Evolutionary conservation across 2,888 invertebrate genomes (phyloP).

Genomic region (Spodoptera picta): DNA sequence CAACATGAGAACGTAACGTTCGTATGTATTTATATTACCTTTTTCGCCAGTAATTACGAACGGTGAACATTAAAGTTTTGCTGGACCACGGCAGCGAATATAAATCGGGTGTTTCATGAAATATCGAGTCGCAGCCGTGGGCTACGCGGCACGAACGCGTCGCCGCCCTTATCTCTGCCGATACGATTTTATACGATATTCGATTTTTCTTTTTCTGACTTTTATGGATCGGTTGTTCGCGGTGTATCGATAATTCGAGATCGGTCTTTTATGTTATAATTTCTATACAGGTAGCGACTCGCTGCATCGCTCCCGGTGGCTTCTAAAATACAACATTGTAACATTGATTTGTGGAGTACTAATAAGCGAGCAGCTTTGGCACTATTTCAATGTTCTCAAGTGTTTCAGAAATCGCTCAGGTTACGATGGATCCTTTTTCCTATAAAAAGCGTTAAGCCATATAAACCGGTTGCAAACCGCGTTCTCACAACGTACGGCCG

Average conservation of each 20-base stretch:
- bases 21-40: conserved; percentile 68
- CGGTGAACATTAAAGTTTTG: conserved; percentile 83
- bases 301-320: conserved; percentile 53
- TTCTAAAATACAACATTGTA: conserved; percentile 54
- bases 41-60: conserved; percentile 82
- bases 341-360: conserved; percentile 46
- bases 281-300: conserved; percentile 66
- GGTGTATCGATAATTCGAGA: conserved; percentile 85
- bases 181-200: conserved; percentile 86
- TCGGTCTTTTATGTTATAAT: conserved; percentile 77
- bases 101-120: conserved; percentile 87
- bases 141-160: conserved; percentile 80
- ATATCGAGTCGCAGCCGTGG: conserved; percentile 84
- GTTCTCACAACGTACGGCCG: conserved; percentile 76
- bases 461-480: conserved; percentile 78
- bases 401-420: conserved; percentile 69
- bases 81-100: conserved; percentile 80
- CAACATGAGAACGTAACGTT: conserved; percentile 47
- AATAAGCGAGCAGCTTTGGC: conserved; percentile 49
- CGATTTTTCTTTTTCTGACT: conserved; percentile 84
- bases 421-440: conserved; percentile 72
- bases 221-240: conserved; percentile 86
- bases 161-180: conserved; percentile 84
- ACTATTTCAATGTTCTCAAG: conserved; percentile 56
- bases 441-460: conserved; percentile 78